Base-by-base conservation (phyloP, 2,113 vertebrate species). In the Ia io region DNA sequence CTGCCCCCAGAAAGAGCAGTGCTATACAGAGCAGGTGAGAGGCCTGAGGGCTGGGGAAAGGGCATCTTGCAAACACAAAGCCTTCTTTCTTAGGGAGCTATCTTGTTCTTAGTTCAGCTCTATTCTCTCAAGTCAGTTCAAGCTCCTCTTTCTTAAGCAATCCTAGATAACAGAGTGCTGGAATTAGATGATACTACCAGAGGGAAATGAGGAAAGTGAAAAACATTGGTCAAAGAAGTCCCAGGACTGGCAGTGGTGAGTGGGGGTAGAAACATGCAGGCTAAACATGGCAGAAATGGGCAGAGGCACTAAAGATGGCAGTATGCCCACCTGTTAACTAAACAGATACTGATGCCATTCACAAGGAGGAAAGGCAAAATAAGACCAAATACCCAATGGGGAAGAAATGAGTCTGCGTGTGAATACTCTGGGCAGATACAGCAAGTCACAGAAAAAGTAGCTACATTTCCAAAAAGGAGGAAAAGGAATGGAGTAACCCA, bases 61-160 rank as follows among this genome's bases (percentile, higher is more conserved):
- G 79, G 73, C 23, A 84, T 3, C 14, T 0, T 1, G 1, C 12
- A 63, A 37, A 51, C 0, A 91, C 86, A 97, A 95, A 91, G 69
- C 12, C 73, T 90, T 17, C 85, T 83, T 88, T 96, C 71, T 94
- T 63, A 91, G 35, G 59, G 37, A 61, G 80, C 23, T 59, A 37
- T 74, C 22, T 63, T 11, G 8, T 28, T 78, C 77, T 51, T n/a
- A 42, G 40, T n/a, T 63, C 0, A 0, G 37, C 25, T 90, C 44
- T 40, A 42, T 83, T 53, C 69, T 84, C 69, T 82, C 32, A 63
- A 80, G 20, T 73, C 80, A 22, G 88, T 40, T 88, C 84, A 95
- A 77, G 73, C 35, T 88, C 84, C 44, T 23, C 35, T 84, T 82
- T 74, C 53, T 82, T 76, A 47, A 51, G 51, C 20, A 20, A 71